Base-by-base conservation (phyloP, 2,888 invertebrate genomes). In the Coecobrya sp. region DNA sequence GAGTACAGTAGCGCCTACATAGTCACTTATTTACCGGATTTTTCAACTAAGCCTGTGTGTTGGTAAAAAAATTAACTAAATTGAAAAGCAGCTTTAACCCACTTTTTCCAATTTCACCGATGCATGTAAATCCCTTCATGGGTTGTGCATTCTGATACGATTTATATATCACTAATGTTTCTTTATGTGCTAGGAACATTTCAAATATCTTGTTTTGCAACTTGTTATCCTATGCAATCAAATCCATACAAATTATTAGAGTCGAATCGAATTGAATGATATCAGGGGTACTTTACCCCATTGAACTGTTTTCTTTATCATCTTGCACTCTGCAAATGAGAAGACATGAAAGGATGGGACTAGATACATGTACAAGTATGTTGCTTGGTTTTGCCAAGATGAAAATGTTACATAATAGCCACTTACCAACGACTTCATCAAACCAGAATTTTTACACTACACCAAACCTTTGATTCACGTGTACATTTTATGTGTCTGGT, bases 101-200 rank as follows among this genome's bases (percentile, higher is more conserved):
- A 91, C 68, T 91, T 91, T 90, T 85, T 73, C 59, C 49, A 36
- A 36, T 82, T 62, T 62, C 82, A 82, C 36, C 62, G 82, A 82
- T 36, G 42, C 82, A 59, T 82, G 82, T 42, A 82, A 59, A 65
- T 65, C 45, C 85, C 59, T 45, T 27, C 59, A 55, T 76, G 73
- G 79, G 27, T 22, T 30, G 8, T 36, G 62, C n/a, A 27, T 79
- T 79, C 36, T n/a, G 36, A 22, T 45, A 8, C 49, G 36, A n/a
- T 73, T 16, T 42, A 42, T 11, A 19, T 30, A 52, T 59, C 1
- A 36, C 36, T 19, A 36, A 45, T 22, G 49, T 0, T 27, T 42
- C 36, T 59, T 86, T 86, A 91, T 91, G 91, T 91, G 91, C 91
- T 82, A 82, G 91, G 91, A 87, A 91, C 59, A 42, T 87, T 68